Base-by-base conservation (phyloP, 1,140 invertebrate genomes). In the Neuroterus valhalla region DNA sequence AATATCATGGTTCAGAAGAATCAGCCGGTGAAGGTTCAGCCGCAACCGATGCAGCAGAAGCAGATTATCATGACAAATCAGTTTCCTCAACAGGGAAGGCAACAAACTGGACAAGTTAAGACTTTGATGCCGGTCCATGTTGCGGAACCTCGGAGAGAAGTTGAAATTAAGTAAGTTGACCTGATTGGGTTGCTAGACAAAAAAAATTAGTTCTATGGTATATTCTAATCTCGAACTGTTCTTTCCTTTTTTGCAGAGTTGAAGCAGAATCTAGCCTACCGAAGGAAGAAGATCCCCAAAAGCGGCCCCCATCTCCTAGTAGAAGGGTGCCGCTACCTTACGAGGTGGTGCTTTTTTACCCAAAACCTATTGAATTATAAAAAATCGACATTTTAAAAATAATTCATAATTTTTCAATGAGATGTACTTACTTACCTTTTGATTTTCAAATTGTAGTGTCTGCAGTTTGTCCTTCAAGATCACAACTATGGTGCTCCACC, bases 401-500 rank as follows among this genome's bases (percentile, higher is more conserved):
- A 17, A 0, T 15, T 6, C 10, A 17, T 0, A 15, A 48, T 48
- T n/a, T 48, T 8, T 5, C 1, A 48, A 48, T 48, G 78, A 84
- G 84, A 75, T 80, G 78, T 31, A 83, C 86, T 55, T 79, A 90
- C 70, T 80, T 81, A 31, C 14, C 12, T 70, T 70, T 38, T 10
- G 31, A 8, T 38, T 38, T 70, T 70, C 8, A 69, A 69, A 72
- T 89, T 88, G n/a, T 82, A 91, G 86, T 91, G 91, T 84, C 81
- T 92, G 48, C 92, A 94, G 85, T 93, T 93, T 74, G 92, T 94
- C n/a, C 90, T 94, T 50, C 92, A 96, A 91, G 95, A 96, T 91
- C 95, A 96, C 80, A 96, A 96, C 75, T 96, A 96, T 87, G 94
- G 93, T 69, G 92, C 93, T n/a, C 94, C 93, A 10, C 90, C 91